Percentiles rank a stretch among this genome's conserved stretches.
These are phyloP conservation scores for Monochamus alternatus DNA, from an alignment of 2,888 invertebrate species.

Conservation along the genomic window DNA sequence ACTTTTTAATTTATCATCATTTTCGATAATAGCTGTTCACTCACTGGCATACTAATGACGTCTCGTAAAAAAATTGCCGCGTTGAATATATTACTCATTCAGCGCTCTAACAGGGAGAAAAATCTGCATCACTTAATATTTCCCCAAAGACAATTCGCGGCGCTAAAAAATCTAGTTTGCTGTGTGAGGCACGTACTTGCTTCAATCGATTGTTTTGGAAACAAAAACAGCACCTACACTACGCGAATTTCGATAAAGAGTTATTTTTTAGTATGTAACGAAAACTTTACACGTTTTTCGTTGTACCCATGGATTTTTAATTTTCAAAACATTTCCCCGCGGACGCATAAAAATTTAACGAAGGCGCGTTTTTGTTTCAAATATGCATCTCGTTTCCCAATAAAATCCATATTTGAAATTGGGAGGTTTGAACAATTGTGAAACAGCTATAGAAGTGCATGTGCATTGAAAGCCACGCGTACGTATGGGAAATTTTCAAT, in stretches of 20 bases:
- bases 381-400: conserved; percentile 50
- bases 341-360: no score
- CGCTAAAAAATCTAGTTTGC: neutral
- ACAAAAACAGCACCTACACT: no score
- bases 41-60: conserved; percentile 57
- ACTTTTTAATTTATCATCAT: conserved; percentile 64
- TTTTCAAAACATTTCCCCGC: no score
- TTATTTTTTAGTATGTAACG: no score
- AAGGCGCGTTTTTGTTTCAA: conserved; percentile 26
- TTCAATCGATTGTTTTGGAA: no score
- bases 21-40: conserved; percentile 59
- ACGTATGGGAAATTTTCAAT: conserved; percentile 47
- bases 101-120: conserved; percentile 34
- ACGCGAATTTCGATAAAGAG: no score
- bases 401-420: conserved; percentile 60
- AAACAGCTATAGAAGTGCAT: conserved; percentile 51
- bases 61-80: conserved; percentile 28
- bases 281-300: no score
- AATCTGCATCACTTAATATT: conserved; percentile 41
- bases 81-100: conserved; percentile 34
- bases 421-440: conserved; percentile 48
- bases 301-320: neutral
- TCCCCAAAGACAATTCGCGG: neutral
- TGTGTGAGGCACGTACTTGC: neutral
- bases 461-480: conserved; percentile 44